phyloP scores from a whole-genome alignment of 2,113 vertebrate genomes.

The Recurvirostra avosetta region DNA sequence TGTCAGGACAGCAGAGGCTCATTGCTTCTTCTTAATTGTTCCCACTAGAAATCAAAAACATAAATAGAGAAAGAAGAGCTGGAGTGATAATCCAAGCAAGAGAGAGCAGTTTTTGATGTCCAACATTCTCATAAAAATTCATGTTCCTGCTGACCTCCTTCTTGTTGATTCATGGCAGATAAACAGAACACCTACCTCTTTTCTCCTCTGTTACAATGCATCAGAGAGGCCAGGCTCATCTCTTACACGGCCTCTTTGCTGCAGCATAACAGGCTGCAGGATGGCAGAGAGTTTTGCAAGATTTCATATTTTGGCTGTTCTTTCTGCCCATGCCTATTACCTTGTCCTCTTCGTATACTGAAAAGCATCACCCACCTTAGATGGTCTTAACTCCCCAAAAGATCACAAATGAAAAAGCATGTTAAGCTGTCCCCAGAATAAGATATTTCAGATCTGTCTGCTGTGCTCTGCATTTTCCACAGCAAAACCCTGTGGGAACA shows the following conservation, averaged over 20 bases:
- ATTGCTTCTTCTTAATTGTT: conserved; percentile 25
- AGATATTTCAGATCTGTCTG: background rate
- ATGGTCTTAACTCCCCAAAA: background rate
- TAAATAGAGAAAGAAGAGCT: background rate
- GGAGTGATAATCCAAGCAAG: background rate
- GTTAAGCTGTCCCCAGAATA: background rate
- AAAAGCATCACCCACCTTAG: background rate
- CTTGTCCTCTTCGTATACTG: background rate
- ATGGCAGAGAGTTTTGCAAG: background rate
- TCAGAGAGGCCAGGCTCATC: background rate
- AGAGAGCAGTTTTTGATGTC: background rate
- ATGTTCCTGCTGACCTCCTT: background rate
- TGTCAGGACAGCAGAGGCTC: conserved; percentile 6
- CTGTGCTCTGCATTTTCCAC: background rate
- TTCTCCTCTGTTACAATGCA: background rate
- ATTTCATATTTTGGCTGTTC: background rate
- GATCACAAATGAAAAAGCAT: background rate
- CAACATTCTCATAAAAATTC: background rate
- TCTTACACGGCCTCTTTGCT: background rate
- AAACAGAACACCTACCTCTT: background rate
- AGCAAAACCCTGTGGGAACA: background rate
- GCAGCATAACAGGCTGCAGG: background rate
- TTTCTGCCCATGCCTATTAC: background rate
- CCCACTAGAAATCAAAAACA: conserved; percentile 2
- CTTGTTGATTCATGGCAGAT: conserved; percentile 13